These are phyloP conservation scores for Pycnonotus jocosus DNA, from an alignment of 2,113 vertebrate genomes.

Conservation along the genomic window DNA sequence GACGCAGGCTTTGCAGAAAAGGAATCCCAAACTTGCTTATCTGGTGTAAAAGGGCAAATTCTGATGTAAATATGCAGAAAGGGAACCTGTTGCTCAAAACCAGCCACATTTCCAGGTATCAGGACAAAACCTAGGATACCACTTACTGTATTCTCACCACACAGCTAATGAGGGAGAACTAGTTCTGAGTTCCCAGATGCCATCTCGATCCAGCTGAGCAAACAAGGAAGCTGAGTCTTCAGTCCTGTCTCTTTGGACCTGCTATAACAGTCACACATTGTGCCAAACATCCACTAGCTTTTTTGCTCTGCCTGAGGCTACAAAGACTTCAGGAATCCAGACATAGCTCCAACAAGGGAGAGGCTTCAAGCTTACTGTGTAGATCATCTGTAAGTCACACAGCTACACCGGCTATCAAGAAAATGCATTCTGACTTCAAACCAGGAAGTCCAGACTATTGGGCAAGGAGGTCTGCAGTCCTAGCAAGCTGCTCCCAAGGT, in stretches of 20 bases:
- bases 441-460: not conserved
- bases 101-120: not conserved
- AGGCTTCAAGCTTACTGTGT: not conserved
- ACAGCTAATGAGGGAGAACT: not conserved
- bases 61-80: not conserved
- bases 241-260: not conserved
- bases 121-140: not conserved
- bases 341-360: fast-evolving
- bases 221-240: not conserved
- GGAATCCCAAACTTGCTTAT: not conserved
- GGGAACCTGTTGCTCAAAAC: not conserved
- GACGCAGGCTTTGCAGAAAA: not conserved
- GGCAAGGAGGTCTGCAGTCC: not conserved
- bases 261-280: not conserved
- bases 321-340: not conserved
- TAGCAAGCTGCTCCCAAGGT: not conserved
- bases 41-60: not conserved
- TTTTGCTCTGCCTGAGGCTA: not conserved
- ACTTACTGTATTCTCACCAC: not conserved
- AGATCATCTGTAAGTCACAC: not conserved
- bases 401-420: not conserved
- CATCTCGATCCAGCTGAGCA: not conserved
- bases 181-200: not conserved
- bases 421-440: not conserved
- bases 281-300: not conserved